phyloP scores from a whole-genome alignment of 2,888 invertebrate species.

The Epiblema foenella region DNA sequence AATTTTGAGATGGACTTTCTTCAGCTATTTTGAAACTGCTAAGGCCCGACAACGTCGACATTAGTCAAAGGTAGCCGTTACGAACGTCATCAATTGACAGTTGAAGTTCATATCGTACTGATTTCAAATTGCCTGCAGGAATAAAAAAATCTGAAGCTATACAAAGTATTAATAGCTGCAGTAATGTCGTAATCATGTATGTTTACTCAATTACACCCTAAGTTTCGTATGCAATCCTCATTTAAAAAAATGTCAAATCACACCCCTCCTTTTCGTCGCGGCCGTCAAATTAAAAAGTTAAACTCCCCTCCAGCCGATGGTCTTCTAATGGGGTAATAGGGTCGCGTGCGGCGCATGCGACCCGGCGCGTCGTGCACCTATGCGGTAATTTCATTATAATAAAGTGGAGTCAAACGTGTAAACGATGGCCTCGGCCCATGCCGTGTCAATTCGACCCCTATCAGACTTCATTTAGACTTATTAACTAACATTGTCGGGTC shows the following conservation, averaged over 20 bases:
- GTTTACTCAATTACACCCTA: slow-evolving; percentile 15
- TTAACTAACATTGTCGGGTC: slow-evolving; percentile 16
- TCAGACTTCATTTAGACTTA: slow-evolving; percentile 25
- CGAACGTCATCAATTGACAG: too few relatives aligned
- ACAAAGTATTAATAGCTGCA: neutral
- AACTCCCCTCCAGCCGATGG: slow-evolving; percentile 63
- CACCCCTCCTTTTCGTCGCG: slow-evolving; percentile 65
- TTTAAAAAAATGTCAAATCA: slow-evolving; percentile 62
- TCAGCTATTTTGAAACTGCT: neutral
- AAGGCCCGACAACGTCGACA: too few relatives aligned
- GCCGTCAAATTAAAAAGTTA: slow-evolving; percentile 80
- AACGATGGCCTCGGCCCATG: slow-evolving; percentile 55
- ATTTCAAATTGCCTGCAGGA: neutral
- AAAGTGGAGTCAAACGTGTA: slow-evolving; percentile 80
- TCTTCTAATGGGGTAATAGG: slow-evolving; percentile 79
- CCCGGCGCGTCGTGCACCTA: slow-evolving; percentile 60
- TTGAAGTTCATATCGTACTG: neutral
- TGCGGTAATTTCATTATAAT: slow-evolving; percentile 81
- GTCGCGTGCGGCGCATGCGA: slow-evolving; percentile 55
- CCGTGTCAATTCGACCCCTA: slow-evolving; percentile 36
- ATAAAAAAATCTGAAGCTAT: neutral
- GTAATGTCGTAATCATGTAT: neutral
- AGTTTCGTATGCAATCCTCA: slow-evolving; percentile 30
- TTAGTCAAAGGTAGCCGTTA: too few relatives aligned
- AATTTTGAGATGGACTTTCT: neutral